A percentile compares a stretch with the other conserved stretches of the same genome.
Evolutionary conservation across 1,140 invertebrate genomes (phyloP).

Genomic region (Sinella curviseta): DNA sequence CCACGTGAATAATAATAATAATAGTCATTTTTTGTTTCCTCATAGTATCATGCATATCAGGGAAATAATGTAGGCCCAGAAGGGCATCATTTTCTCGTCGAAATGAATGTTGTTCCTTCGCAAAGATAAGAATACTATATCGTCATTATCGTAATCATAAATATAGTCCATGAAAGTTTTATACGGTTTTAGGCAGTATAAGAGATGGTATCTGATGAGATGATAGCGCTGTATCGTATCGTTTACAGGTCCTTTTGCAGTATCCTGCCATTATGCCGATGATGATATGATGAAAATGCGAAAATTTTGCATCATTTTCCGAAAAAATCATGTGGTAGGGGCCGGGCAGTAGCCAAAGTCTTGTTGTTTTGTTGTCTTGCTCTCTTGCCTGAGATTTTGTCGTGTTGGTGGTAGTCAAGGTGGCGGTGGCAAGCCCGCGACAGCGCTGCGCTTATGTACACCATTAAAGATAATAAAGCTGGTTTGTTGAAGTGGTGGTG

Average conservation of each 20-base stretch:
- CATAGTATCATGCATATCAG: no score
- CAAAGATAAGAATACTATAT: not conserved
- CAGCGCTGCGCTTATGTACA: no score
- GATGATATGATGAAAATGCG: not conserved
- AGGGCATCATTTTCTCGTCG: not conserved
- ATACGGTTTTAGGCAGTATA: not conserved
- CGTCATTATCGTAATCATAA: not conserved
- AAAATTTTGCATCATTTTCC: not conserved
- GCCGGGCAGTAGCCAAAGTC: not conserved
- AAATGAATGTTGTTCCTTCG: not conserved
- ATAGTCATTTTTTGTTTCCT: constrained; percentile 4
- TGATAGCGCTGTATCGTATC: no score
- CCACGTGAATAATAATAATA: not conserved
- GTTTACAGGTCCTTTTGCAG: not conserved
- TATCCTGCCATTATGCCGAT: not conserved
- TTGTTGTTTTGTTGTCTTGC: no score
- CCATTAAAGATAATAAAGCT: no score
- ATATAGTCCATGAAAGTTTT: not conserved
- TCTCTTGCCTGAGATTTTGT: no score
- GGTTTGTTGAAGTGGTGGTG: no score
- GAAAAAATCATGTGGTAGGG: not conserved
- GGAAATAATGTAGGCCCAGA: not conserved
- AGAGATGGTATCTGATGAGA: no score
- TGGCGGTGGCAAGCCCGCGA: no score
- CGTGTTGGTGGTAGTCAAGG: no score